Conservation (phyloP, 2,888 invertebrate species). For the Orthosia gracilis region DNA sequence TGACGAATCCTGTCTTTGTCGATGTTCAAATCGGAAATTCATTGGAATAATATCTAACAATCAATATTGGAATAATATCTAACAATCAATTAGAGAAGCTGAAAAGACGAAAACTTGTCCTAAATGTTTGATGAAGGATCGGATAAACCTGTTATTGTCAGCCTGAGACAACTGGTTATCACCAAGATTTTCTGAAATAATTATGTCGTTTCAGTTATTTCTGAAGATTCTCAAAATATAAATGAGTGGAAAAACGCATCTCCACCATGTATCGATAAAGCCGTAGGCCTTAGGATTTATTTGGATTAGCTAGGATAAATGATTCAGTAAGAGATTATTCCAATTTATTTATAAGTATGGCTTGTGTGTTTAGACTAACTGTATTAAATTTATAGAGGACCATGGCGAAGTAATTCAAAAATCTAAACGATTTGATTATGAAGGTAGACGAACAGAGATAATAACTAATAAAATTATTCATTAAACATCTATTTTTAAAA, state of each 20-base stretch:
- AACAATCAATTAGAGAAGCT: slow-evolving; percentile 20
- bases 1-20: background rate
- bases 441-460: slow-evolving; percentile 1
- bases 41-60: slow-evolving; percentile 13
- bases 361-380: slow-evolving; percentile 16
- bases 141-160: slow-evolving; percentile 18
- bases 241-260: background rate
- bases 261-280: slow-evolving; percentile 13
- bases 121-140: slow-evolving; percentile 16
- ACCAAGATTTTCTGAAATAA: background rate
- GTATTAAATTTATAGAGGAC: slow-evolving; percentile 3
- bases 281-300: slow-evolving; percentile 4
- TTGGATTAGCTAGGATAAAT: slow-evolving; percentile 24
- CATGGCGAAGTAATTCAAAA: background rate
- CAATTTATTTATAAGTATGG: slow-evolving; percentile 21
- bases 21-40: slow-evolving; percentile 1
- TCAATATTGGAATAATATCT: slow-evolving; percentile 18
- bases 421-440: background rate
- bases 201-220: background rate
- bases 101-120: slow-evolving; percentile 7
- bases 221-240: background rate
- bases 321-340: slow-evolving; percentile 12
- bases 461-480: no score
- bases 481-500: no score
- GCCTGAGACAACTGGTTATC: background rate